phyloP scores from a whole-genome alignment of 2,113 vertebrate genomes.

The Cinclus cinclus region DNA sequence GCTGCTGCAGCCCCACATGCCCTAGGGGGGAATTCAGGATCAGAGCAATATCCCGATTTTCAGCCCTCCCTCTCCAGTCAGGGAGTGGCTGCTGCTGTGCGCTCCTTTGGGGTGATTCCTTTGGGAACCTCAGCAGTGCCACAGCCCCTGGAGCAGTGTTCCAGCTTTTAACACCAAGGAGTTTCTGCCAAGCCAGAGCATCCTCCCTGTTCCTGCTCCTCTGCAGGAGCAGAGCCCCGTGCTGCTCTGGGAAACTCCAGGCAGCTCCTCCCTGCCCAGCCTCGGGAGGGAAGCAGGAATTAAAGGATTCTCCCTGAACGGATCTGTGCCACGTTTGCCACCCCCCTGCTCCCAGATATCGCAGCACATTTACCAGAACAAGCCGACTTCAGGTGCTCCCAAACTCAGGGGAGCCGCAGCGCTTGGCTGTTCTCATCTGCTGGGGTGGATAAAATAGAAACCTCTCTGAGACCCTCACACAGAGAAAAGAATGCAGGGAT shows the following conservation, averaged over 20 bases:
- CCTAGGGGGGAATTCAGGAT: too few species aligned
- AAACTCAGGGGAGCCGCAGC: neutral
- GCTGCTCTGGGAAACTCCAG: too few species aligned
- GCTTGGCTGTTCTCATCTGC: neutral
- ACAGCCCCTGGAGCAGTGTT: neutral
- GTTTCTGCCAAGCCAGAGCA: neutral
- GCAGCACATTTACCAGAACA: neutral
- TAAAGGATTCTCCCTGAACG: fast-evolving
- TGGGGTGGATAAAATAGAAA: too few species aligned
- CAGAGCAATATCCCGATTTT: neutral
- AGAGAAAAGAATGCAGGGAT: too few species aligned
- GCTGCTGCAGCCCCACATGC: neutral
- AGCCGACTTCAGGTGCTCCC: neutral
- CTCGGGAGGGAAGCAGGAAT: neutral
- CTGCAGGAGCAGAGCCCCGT: neutral
- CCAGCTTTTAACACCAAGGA: neutral
- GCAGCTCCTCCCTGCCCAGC: neutral
- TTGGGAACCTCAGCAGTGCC: neutral
- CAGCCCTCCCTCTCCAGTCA: neutral
- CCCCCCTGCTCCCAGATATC: neutral
- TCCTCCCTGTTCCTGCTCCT: neutral
- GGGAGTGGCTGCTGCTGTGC: neutral
- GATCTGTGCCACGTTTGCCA: neutral
- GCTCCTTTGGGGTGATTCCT: neutral
- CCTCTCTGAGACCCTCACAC: too few species aligned